Evolutionary conservation across 2,888 invertebrate species (phyloP), one percentile per base, ranked within the genome.

Genomic region (Odontocerum albicorne): DNA sequence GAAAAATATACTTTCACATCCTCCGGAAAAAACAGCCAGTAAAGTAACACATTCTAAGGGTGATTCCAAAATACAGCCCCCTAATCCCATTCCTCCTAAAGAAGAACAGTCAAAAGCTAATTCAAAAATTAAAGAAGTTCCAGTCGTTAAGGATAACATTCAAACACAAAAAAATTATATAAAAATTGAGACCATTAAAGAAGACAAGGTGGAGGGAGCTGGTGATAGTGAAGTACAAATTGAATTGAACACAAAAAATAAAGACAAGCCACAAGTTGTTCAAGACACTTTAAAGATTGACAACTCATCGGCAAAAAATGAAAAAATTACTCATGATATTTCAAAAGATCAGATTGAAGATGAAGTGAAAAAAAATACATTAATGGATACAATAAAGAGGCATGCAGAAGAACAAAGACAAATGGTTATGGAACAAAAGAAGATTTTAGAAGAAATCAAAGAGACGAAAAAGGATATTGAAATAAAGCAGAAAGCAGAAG

Each of bases 321-420:
- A n/a, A n/a, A n/a, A n/a, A n/a, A n/a, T n/a, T n/a, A n/a, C n/a
- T n/a, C n/a, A n/a, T n/a, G n/a, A n/a, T n/a, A n/a, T n/a, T n/a
- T n/a, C n/a, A n/a, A n/a, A n/a, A n/a, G n/a, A n/a, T n/a, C n/a
- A n/a, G n/a, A n/a, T n/a, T n/a, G n/a, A n/a, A 47, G 71, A 73
- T 27, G 70, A 70, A 36, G 65, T 72, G 1, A 76, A 77, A 63
- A 73, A 77, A 64, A 70, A 75, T 60, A 73, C 80, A 62, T 66
- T 86, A 7, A 73, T 85, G 22, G 81, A 84, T 66, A 83, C 84
- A 13, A 74, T 88, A 15, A 83, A 86, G 68, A 81, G 84, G 65
- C 85, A 88, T 61, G 83, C 85, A 53, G 77, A 83, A 66, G 84
- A 85, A 65, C 85, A 87, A 64, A 79, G 83, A 64, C 80, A 86